A percentile compares a stretch with the other conserved stretches of the same genome.
phyloP scores from a whole-genome alignment of 2,888 invertebrate species.

The Xanthia icteritia region DNA sequence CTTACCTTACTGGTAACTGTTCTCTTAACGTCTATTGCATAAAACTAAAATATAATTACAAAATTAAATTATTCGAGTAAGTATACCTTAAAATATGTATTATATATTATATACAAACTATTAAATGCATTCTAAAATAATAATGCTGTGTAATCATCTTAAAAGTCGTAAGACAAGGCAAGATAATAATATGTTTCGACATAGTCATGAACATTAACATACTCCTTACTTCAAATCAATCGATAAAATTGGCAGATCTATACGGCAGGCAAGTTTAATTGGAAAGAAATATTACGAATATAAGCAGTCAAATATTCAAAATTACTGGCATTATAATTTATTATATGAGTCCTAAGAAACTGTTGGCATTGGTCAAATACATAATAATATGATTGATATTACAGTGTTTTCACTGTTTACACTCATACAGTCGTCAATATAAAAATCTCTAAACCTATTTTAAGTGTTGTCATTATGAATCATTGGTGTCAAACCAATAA shows the following conservation, averaged over 20 bases:
- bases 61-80: conserved; percentile 62
- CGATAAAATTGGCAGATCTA: conserved; percentile 61
- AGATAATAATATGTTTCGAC: conserved; percentile 73
- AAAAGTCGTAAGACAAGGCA: conserved; percentile 70
- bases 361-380: conserved; percentile 14
- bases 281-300: conserved; percentile 22
- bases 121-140: conserved; percentile 72
- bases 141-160: conserved; percentile 66
- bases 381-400: background rate
- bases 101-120: conserved; percentile 69
- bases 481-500: conserved; percentile 23
- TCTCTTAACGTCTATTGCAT: conserved; percentile 39
- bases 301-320: conserved; percentile 25
- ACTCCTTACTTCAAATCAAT: conserved; percentile 19
- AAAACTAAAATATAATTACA: conserved; percentile 54
- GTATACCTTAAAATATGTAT: conserved; percentile 61
- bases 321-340: conserved; percentile 23
- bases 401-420: background rate
- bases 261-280: conserved; percentile 62
- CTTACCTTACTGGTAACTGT: conserved; percentile 65
- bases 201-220: conserved; percentile 57
- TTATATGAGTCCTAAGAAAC: background rate
- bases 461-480: conserved; percentile 15
- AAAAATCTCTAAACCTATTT: conserved; percentile 23
- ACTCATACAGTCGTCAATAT: conserved; percentile 24